Evolutionary conservation across 2,113 vertebrate genomes (phyloP).

Genomic region (Hassar affinis): DNA sequence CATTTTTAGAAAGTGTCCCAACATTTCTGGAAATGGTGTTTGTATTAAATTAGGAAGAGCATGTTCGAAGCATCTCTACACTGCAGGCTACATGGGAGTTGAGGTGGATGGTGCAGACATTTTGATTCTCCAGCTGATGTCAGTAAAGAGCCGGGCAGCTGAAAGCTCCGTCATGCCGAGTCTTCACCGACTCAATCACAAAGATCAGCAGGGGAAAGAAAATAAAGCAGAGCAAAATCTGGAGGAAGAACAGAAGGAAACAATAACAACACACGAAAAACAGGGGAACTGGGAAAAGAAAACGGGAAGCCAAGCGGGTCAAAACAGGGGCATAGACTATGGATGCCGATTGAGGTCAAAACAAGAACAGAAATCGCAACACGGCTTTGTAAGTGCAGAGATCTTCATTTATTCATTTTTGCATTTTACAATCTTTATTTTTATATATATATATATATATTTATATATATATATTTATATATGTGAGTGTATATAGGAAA

Average conservation of each 20-base stretch:
- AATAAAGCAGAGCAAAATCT: background rate
- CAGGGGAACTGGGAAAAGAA: background rate
- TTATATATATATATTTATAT: slow-evolving; percentile 42
- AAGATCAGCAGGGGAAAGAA: background rate
- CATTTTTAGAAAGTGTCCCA: too few relatives aligned
- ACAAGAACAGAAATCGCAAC: slow-evolving; percentile 10
- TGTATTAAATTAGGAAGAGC: too few relatives aligned
- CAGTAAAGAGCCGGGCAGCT: background rate
- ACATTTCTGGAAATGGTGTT: too few relatives aligned
- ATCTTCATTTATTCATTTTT: slow-evolving; percentile 75
- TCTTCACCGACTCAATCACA: background rate
- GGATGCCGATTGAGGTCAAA: background rate
- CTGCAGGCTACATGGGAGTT: background rate
- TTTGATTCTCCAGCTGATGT: background rate
- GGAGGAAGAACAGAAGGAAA: background rate
- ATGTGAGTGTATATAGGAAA: slow-evolving; percentile 55
- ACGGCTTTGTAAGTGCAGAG: slow-evolving; percentile 44
- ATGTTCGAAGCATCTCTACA: too few relatives aligned
- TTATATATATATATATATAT: slow-evolving; percentile 59
- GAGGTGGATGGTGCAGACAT: background rate
- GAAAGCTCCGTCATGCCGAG: too few relatives aligned
- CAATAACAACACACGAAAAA: background rate
- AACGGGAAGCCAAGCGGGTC: background rate
- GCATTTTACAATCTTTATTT: slow-evolving; percentile 70
- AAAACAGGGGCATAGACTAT: background rate